phyloP scores from a whole-genome alignment of 2,797 vertebrate genomes.

The Alcedo atthis region DNA sequence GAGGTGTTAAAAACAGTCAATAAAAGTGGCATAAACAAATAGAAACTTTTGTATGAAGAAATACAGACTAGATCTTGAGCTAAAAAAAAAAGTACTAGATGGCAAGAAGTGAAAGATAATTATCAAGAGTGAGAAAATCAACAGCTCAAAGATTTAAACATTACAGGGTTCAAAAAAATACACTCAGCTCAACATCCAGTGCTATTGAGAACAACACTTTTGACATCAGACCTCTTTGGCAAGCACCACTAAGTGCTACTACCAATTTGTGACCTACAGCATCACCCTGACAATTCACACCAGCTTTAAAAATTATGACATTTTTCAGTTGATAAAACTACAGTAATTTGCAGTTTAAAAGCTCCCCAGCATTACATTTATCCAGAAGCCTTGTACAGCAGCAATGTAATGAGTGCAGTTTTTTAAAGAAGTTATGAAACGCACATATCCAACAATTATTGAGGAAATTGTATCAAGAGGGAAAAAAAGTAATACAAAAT shows the following conservation, averaged over 20 bases:
- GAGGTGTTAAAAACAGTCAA: not conserved
- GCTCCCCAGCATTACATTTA: not conserved
- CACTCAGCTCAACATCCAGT: not conserved
- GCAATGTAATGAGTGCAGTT: not conserved
- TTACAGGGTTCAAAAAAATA: not conserved
- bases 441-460: not conserved
- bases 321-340: not conserved
- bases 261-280: not conserved
- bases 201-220: not conserved
- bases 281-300: not conserved
- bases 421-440: not conserved
- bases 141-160: not conserved
- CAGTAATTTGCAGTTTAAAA: not conserved
- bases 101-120: not conserved
- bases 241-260: not conserved
- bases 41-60: not conserved
- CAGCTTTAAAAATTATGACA: not conserved
- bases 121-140: not conserved
- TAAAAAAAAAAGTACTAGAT: not conserved
- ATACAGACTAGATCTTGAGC: not conserved
- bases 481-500: not conserved
- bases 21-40: fast-evolving
- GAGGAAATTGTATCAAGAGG: not conserved
- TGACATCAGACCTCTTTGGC: not conserved
- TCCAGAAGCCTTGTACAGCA: not conserved